A percentile compares a stretch with the other conserved stretches of the same genome.
phyloP scores from a whole-genome alignment of 2,888 invertebrate genomes.

The Isoperla grammatica region DNA sequence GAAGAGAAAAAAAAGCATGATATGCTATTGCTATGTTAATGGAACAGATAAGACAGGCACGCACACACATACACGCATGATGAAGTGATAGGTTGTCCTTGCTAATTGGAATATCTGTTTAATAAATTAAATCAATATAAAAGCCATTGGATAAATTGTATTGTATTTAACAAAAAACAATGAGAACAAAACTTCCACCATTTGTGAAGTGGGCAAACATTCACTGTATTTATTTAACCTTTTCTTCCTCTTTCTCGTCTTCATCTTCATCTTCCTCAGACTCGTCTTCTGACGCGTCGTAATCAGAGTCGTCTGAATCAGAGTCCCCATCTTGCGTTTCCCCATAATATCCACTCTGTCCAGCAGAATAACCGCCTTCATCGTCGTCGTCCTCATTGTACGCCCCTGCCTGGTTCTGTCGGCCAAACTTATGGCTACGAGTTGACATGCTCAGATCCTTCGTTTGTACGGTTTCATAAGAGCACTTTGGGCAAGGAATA shows the following conservation, averaged over 20 bases:
- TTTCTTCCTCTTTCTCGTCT: slow-evolving; percentile 30
- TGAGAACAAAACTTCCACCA: too few relatives aligned
- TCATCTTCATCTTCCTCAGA: slow-evolving; percentile 32
- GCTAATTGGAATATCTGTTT: too few relatives aligned
- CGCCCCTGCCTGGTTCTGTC: slow-evolving; percentile 62
- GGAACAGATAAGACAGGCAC: too few relatives aligned
- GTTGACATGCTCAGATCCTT: slow-evolving; percentile 95
- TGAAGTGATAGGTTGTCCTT: too few relatives aligned
- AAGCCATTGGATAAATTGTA: too few relatives aligned
- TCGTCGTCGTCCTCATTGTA: slow-evolving; percentile 62
- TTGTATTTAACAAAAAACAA: too few relatives aligned
- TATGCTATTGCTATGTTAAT: too few relatives aligned
- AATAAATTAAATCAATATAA: too few relatives aligned
- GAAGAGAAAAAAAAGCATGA: too few relatives aligned
- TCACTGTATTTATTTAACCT: slow-evolving; percentile 11
- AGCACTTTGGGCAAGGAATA: slow-evolving; percentile 92
- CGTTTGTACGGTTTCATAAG: slow-evolving; percentile 86
- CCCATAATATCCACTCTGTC: slow-evolving; percentile 36
- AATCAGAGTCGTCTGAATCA: slow-evolving; percentile 33
- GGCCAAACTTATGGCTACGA: slow-evolving; percentile 81
- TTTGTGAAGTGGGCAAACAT: too few relatives aligned
- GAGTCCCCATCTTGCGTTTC: slow-evolving; percentile 36
- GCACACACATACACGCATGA: too few relatives aligned
- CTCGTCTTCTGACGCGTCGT: slow-evolving; percentile 29
- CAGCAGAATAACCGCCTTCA: slow-evolving; percentile 37